Evolutionary conservation across 2,113 vertebrate species (phyloP).

Genomic region (Procapra przewalskii): DNA sequence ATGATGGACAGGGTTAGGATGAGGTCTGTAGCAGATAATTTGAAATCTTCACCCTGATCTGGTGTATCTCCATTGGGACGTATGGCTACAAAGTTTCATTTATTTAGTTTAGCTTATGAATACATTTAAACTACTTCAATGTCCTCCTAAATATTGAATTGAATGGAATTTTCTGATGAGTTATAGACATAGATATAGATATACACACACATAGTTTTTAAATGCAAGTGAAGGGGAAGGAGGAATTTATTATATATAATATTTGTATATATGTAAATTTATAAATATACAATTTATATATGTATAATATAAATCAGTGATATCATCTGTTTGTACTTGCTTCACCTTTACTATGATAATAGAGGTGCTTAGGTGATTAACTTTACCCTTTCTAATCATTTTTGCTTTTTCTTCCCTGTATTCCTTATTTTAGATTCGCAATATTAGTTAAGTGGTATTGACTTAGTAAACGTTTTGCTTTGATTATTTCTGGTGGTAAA

Average conservation of each 20-base stretch:
- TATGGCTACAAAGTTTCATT: accelerated
- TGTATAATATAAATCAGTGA: neutral
- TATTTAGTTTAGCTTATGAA: neutral
- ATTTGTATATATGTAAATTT: neutral
- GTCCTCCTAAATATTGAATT: neutral
- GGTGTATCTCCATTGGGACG: accelerated
- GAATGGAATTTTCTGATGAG: neutral
- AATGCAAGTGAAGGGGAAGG: neutral
- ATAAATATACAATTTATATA: neutral
- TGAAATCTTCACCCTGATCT: neutral
- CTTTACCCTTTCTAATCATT: neutral
- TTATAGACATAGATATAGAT: neutral
- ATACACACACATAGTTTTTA: neutral
- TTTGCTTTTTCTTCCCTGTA: neutral
- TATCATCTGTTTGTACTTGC: too few relatives aligned
- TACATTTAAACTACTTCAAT: neutral
- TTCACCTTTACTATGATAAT: neutral
- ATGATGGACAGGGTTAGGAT: neutral
- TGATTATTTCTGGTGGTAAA: neutral
- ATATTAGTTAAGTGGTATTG: neutral
- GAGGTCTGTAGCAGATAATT: neutral
- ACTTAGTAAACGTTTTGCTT: neutral
- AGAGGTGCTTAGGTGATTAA: neutral
- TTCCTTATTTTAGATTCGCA: neutral
- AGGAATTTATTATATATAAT: neutral